Evolutionary conservation across 2,888 invertebrate species (phyloP), one percentile per base, ranked within the genome.

Genomic region (Galerucella calmariensis): DNA sequence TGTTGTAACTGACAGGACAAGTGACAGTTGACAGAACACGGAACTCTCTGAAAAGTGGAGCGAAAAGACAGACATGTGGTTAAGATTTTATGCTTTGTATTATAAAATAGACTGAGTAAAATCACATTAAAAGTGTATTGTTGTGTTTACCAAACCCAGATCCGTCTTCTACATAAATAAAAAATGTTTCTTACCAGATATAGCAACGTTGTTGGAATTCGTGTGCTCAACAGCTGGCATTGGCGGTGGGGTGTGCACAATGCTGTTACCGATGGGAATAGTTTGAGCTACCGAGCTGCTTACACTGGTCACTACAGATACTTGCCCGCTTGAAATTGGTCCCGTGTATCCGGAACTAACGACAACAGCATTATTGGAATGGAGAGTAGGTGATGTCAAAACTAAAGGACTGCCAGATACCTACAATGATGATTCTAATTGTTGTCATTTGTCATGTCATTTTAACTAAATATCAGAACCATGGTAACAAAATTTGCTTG

Each of bases 341-440:
- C 84, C 86, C 1, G 85, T 84, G 77, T 86, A 87, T 35, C 86
- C 84, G 0, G 87, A 87, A 80, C 85, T 87, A 1, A 87, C 86
- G 8, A 86, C 87, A 1, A 87, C 85, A 2, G 86, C 79, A 74
- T 85, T 85, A 73, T 79, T 83, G 59, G 76, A 80, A 61, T 78
- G 76, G 44, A 80, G 78, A 44, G 79, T 78, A 2, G 81, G 79
- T 14, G 82, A 78, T 9, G 81, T 77, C 12, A 78, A 67, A 59
- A 75, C 51, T 46, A 74, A 72, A 9, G 79, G 78, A 67, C 73
- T 79, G 69, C 77, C 75, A 20, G 81, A 76, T 63, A 78, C 69
- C 81, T 81, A 56, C 56, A 56, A 24, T 16, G 12, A 44, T 4
- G 2, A 27, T 56, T 9, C 16, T 10, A 2, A 56, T 10, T 10